phyloP scores from a whole-genome alignment of 2,888 invertebrate genomes.

The Clistopyga incitator region DNA sequence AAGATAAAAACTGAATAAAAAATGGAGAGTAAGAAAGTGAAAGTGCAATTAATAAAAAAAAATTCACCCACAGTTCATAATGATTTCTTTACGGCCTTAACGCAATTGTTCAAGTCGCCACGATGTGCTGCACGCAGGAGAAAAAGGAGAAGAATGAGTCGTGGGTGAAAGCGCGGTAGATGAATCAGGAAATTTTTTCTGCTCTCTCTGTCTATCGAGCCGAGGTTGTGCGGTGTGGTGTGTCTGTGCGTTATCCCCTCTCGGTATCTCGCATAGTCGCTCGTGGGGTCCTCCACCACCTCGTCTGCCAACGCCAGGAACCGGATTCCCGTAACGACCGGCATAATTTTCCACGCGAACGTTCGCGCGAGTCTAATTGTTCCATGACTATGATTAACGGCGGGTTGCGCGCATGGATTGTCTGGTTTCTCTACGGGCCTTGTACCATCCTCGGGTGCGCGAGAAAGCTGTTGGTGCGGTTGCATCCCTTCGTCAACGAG shows the following conservation, averaged over 20 bases:
- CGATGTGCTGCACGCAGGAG: not conserved
- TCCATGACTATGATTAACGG: conserved; percentile 67
- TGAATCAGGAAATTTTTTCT: conserved; percentile 7
- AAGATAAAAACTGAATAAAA: too few species aligned
- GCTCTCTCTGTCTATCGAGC: conserved; percentile 5
- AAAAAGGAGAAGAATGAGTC: not conserved
- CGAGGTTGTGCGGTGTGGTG: not conserved
- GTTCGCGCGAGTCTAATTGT: conserved; percentile 67
- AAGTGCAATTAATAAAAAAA: too few species aligned
- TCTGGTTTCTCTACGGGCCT: conserved; percentile 25
- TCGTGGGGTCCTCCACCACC: conserved; percentile 13
- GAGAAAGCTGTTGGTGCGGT: conserved; percentile 48
- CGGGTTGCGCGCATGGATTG: conserved; percentile 49
- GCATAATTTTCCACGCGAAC: conserved; percentile 67
- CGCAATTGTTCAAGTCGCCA: conserved; percentile 10
- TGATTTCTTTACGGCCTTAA: conserved; percentile 6
- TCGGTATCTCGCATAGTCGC: conserved; percentile 10
- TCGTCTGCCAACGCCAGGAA: conserved; percentile 59
- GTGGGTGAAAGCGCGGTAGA: conserved; percentile 8
- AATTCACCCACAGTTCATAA: conserved; percentile 20
- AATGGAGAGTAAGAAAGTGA: too few species aligned
- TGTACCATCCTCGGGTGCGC: not conserved
- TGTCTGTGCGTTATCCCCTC: conserved; percentile 27
- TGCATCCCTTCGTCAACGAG: conserved; percentile 47
- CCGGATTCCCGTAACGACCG: conserved; percentile 67